Base-by-base conservation (phyloP, 2,797 vertebrate species). In the Sebastolobus alascanus region DNA sequence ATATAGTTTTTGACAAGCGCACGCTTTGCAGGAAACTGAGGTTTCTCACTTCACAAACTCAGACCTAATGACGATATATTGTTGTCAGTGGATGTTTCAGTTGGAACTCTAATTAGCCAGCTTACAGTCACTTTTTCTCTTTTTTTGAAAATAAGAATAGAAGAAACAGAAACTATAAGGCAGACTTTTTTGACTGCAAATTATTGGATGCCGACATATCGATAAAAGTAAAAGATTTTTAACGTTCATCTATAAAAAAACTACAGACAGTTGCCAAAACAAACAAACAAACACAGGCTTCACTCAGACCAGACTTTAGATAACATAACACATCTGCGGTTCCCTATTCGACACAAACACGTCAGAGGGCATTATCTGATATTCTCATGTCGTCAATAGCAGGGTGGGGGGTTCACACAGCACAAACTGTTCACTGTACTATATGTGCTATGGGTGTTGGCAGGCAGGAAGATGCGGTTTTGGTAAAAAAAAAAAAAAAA, bases 391-490 rank as follows among this genome's bases (percentile, higher is more conserved):
- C 1, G 4, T 73, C 61, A 66, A 43, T 27, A 55, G 14, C 12
- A 72, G 88, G 81, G 86, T 66, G 87, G 72, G 43, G 87, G 87
- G 5, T 64, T 84, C 50, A 56, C 74, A 68, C 2, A 0, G 68
- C 10, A 90, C 86, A 80, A 70, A 75, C 61, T 60, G 87, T 87
- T 79, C 64, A 50, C 5, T 22, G 12, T 29, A 43, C 6, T 20
- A 7, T 25, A 6, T 14, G 40, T 38, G 31, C 18, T 37, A 10
- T 82, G 90, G 92, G 93, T 85, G 89, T 87, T 68, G 76, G 54
- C 84, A 82, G 78, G 65, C 91, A 92, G 92, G 94, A 94, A 87
- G 79, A 90, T 92, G 95, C 2, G 94, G 94, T 92, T 94, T 93
- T 84, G 56, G 56, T 22, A 50, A 72, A 68, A 29, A 71, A 8